Base-by-base conservation (phyloP, 2,888 invertebrate genomes). In the Andrena camellia region DNA sequence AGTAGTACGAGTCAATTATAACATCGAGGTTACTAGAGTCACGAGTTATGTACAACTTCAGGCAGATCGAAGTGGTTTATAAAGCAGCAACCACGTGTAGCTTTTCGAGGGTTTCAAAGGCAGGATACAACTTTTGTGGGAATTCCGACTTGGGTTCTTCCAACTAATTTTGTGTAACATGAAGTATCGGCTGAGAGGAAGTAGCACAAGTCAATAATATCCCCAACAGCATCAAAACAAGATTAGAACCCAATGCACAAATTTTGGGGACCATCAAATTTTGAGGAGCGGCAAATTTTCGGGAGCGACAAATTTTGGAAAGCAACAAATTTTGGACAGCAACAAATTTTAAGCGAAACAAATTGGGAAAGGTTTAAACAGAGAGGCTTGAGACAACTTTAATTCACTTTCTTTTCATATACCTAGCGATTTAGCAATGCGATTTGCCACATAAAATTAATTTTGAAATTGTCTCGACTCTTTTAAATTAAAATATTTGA, bases 1-100 rank as follows among this genome's bases (percentile, higher is more conserved):
- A 42, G 50, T 57, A 17, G 10, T 50, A 20, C 20, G 20, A 70
- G 20, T 31, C 29, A 60, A 60, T 60, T 59, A 70, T 70, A 48
- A 13, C 33, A 6, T 0, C n/a, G 20, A 17, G 1, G 6, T 3
- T 13, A 8, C 13, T 17, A 60, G 13, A 70, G 31, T 20, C 7
- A 17, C 13, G 8, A 6, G 33, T 17, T 69, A 26, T 20, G 29
- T 48, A 23, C n/a, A n/a, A n/a, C 20, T 8, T 23, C 10, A 26
- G 54, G 13, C 23, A 26, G 23, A 26, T 10, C 10, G 23, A 8
- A 57, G 26, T 4, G 7, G 23, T 10, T 57, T 57, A 23, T 8
- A 23, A 23, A 23, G 20, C 4, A 57, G 23, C 23, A 23, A 23
- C 57, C 23, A 23, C 4, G 23, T 57, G 57, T 57, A 26, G 10